Percentiles rank a stretch among this genome's conserved stretches.
phyloP scores from a whole-genome alignment of 2,888 invertebrate species.

The Plusia festucae region DNA sequence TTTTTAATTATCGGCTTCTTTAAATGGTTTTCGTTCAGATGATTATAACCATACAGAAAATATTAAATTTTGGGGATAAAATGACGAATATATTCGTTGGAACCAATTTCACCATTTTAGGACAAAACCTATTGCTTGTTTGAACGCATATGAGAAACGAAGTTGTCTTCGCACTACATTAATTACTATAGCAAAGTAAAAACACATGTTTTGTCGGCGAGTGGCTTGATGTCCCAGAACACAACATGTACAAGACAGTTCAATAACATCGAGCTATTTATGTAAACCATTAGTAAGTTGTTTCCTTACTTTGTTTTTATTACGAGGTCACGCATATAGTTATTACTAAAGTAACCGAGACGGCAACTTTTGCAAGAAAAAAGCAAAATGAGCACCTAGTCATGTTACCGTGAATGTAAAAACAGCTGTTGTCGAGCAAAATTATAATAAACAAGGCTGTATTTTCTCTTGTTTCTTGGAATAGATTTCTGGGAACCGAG shows the following conservation, averaged over 20 bases:
- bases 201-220: too few relatives aligned
- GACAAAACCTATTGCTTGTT: too few relatives aligned
- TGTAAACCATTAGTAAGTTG: conserved; percentile 35
- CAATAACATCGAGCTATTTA: conserved; percentile 17
- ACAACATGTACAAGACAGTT: background rate
- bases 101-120: too few relatives aligned
- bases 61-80: too few relatives aligned
- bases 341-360: conserved; percentile 3
- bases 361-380: background rate
- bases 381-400: background rate
- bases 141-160: too few relatives aligned
- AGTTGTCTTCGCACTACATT: too few relatives aligned
- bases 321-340: conserved; percentile 17
- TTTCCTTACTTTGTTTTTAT: conserved; percentile 30
- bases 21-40: too few relatives aligned
- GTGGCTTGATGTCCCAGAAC: background rate
- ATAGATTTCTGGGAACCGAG: background rate
- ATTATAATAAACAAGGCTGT: background rate
- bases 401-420: background rate
- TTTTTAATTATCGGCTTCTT: too few relatives aligned
- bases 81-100: too few relatives aligned
- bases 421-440: background rate
- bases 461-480: background rate
- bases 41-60: too few relatives aligned
- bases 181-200: too few relatives aligned